Evolutionary conservation across 2,888 invertebrate genomes (phyloP), one percentile per base, ranked within the genome.

Genomic region (Charanyca ferruginea): DNA sequence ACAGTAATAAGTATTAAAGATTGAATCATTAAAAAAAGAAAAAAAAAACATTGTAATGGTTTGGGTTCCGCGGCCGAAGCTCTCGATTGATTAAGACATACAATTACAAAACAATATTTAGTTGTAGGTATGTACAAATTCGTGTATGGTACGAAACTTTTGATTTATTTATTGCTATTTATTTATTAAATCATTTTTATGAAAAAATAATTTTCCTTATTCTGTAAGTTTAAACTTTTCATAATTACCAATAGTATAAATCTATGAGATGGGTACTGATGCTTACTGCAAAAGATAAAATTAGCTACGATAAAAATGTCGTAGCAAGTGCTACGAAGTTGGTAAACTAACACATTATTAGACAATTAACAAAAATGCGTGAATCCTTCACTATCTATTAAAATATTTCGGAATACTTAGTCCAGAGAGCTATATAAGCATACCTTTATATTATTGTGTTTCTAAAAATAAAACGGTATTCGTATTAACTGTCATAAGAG

Each of bases 1-100:
- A 92, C 90, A 89, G 88, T 90, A 90, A 91, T 93, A 92, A 90
- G 90, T 90, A 90, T 91, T 91, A 89, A 87, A 88, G 87, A 86
- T 83, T 86, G 88, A 88, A 85, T 88, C 84, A 85, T 85, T 89
- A 83, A 84, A 81, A 81, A 79, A 83, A 80, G 59, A 62, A 82
- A 83, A 73, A 63, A 82, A 81, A 83, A 78, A 79, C 67, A 66
- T 80, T 79, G 81, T 87, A 85, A 87, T 84, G 86, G 75, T 79
- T 74, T 63, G 83, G 83, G 85, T 84, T 84, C 80, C 80, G 74
- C 66, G 55, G 64, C 49, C 64, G 63, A 64, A 59, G 51, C 51
- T 51, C 42, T 48, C 51, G 45, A 67, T 73, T 78, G 78, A 74
- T 74, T 63, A 67, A 51, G 58, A 60, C 42, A 47, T 58, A 49